Base-by-base conservation (phyloP, 2,113 vertebrate species). In the Morone saxatilis region DNA sequence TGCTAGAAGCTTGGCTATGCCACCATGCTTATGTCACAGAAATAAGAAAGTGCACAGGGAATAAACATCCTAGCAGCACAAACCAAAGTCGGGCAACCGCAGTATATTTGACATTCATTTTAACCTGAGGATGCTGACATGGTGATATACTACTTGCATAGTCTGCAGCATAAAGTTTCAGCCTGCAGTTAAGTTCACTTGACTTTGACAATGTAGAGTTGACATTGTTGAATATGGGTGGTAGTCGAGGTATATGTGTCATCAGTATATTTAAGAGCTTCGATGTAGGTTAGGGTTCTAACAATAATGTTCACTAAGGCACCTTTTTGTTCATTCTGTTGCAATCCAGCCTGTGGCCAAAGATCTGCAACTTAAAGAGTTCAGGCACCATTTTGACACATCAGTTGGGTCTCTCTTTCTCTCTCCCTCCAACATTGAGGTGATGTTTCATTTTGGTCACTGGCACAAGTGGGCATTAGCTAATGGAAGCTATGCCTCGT, bases 391-490 rank as follows among this genome's bases (percentile, higher is more conserved):
- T 83, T 90, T 84, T 57, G 65, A 76, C 69, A 76, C 31, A 50
- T 38, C 57, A 36, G 61, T 20, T 77, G 70, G 59, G 62, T 76
- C 80, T 71, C 84, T 45, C 43, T 45, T 38, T 53, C 19, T 54
- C 12, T 75, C 45, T 74, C 77, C 74, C 81, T 83, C 71, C 51
- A 66, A 56, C 63, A 57, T 31, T 36, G 69, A 75, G 65, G 59
- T 77, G 83, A 59, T 86, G 88, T 92, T 90, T 93, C 87, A 91
- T 93, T 92, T 92, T 56, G 40, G 84, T 83, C 80, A 71, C 87
- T 80, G 85, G 80, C 89, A 94, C 87, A 94, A 95, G 93, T 93
- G 88, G 92, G 91, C 95, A 95, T 96, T 95, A 95, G 93, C 94
- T 95, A 96, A 96, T 96, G 95, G 95, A 96, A 87, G 91, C 82